Evolutionary conservation across 1,140 invertebrate genomes (phyloP).

Genomic region (Zaprionus camerounensis): DNA sequence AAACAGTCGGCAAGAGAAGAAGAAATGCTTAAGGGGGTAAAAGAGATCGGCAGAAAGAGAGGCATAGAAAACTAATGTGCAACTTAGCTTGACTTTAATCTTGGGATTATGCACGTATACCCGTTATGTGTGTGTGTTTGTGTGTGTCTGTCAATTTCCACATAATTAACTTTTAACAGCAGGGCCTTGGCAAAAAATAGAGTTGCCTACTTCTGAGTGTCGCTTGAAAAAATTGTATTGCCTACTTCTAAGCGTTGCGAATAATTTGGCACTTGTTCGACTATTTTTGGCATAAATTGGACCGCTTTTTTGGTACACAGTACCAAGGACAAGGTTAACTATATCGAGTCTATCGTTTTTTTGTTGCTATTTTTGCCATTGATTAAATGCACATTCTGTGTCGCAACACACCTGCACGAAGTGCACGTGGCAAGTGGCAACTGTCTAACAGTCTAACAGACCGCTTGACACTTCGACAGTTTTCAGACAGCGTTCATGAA

Average conservation of each 20-base stretch:
- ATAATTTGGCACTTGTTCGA: conserved; percentile 6
- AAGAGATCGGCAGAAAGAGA: background rate
- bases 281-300: conserved; percentile 26
- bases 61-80: conserved; percentile 44
- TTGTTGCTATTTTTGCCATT: conserved; percentile 41
- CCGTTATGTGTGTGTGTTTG: conserved; percentile 1
- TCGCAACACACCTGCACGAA: conserved; percentile 53
- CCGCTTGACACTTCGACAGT: conserved; percentile 74
- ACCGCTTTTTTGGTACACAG: conserved; percentile 22
- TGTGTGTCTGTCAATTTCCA: conserved; percentile 50
- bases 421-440: conserved; percentile 45
- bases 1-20: background rate
- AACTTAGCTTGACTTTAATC: conserved; percentile 44
- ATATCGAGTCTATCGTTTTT: conserved; percentile 18
- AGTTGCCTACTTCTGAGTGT: conserved; percentile 43
- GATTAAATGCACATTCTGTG: conserved; percentile 74
- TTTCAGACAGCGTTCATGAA: conserved; percentile 49
- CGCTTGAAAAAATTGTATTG: conserved; percentile 19
- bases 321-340: conserved; percentile 39
- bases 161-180: conserved; percentile 75
- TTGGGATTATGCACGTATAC: conserved; percentile 8
- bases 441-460: conserved; percentile 27
- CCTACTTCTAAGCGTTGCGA: conserved; percentile 24
- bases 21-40: background rate
- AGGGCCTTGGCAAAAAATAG: conserved; percentile 41